Conservation (phyloP, 2,888 invertebrate genomes). For the Lissocephala sabroskyi region DNA sequence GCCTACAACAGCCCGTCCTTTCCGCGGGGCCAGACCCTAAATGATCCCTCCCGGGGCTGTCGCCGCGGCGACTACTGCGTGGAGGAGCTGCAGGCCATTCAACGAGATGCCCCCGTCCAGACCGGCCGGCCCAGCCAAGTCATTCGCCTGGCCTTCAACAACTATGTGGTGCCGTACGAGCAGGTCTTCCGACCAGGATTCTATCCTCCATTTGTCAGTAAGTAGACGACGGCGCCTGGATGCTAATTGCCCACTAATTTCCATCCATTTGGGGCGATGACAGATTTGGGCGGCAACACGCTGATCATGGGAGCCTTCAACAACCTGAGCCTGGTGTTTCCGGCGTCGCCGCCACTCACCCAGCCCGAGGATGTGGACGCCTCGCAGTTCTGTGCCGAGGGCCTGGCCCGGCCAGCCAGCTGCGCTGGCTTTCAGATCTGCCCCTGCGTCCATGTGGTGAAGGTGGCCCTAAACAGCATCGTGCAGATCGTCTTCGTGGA, state of each 20-base stretch:
- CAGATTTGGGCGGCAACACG: slow-evolving; percentile 42
- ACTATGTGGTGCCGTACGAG: slow-evolving; percentile 39
- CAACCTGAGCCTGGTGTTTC: slow-evolving; percentile 83
- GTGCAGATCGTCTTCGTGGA: slow-evolving; percentile 68
- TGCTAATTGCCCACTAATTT: background rate
- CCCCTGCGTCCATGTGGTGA: slow-evolving; percentile 51
- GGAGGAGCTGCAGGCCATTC: slow-evolving; percentile 29
- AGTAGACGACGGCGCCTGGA: slow-evolving; percentile 35
- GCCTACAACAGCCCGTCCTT: slow-evolving; percentile 15
- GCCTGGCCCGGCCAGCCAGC: slow-evolving; percentile 28
- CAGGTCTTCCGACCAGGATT: slow-evolving; percentile 39
- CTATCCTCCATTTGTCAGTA: slow-evolving; percentile 56
- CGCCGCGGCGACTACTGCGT: slow-evolving; percentile 32
- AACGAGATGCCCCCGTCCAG: slow-evolving; percentile 30
- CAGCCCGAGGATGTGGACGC: slow-evolving; percentile 73
- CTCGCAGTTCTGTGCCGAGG: slow-evolving; percentile 51
- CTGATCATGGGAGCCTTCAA: slow-evolving; percentile 76
- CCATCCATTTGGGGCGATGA: too few relatives aligned
- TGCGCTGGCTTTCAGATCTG: slow-evolving; percentile 40
- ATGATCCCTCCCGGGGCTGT: slow-evolving; percentile 53
- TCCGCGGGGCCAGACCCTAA: slow-evolving; percentile 36
- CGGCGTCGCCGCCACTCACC: slow-evolving; percentile 84
- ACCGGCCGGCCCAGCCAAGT: slow-evolving; percentile 39
- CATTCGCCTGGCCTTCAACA: slow-evolving; percentile 51
- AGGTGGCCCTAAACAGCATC: slow-evolving; percentile 42